Evolutionary conservation across 1,140 invertebrate genomes (phyloP), one percentile per base, ranked within the genome.

Genomic region (Drosophila jambulina): DNA sequence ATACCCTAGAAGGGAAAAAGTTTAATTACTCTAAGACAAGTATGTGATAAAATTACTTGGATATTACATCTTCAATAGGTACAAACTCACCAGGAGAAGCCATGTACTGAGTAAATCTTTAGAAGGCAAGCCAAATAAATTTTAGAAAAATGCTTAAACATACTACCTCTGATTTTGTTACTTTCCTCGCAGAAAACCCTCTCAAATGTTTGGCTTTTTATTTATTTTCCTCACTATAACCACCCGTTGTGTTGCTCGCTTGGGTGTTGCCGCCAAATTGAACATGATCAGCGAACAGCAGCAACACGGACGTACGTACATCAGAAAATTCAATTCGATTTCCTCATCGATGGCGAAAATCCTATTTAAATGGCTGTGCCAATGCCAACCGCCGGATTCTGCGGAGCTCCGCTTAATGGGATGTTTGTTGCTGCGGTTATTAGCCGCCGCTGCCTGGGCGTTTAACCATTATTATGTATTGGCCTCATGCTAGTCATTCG

Each of bases 391-490:
- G 62, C 43, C 51, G 70, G 57, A 71, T 81, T 75, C 78, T 58
- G 21, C 48, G 51, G 42, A 45, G 45, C 70, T 48, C 42, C 67
- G 80, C 21, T 71, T 82, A 82, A 57, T 82, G 79, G 79, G 51
- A 74, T 82, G 72, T 62, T 78, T 51, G 67, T 42, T 59, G 67
- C 54, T 62, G 51, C 69, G 43, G 78, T 57, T 69, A 80, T 77
- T 77, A 65, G 72, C 46, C 51, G 60, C 61, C 71, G 61, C 46
- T 75, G 68, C 75, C 75, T 82, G 80, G 80, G 80, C 80, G 80
- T 82, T 83, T 75, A 83, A 56, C 80, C 69, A 82, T 82, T 82
- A 82, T 82, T 82, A 83, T 82, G 83, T 83, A 82, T 83, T 82
- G 80, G 80, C 80, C 69, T 67, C 69, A 79, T 82, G 80, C 75